Evolutionary conservation across 1,140 invertebrate species (phyloP).

Genomic region (Zaprionus taronus): DNA sequence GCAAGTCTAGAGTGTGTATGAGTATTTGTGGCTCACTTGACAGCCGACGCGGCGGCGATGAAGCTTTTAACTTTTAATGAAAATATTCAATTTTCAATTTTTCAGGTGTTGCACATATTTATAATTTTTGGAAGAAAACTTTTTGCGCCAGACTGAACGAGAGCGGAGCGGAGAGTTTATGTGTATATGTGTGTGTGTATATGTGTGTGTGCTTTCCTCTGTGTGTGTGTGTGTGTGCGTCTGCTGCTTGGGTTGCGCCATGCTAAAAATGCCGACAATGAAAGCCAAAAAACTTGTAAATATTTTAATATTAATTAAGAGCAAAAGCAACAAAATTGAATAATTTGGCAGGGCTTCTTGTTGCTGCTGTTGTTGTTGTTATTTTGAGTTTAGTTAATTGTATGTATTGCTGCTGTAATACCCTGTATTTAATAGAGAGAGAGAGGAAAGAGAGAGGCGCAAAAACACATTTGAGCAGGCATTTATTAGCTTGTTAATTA

Average conservation of each 20-base stretch:
- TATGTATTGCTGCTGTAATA: constrained; percentile 45
- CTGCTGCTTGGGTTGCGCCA: neutral
- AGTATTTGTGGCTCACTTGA: constrained; percentile 39
- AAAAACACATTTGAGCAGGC: neutral
- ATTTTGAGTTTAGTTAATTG: constrained; percentile 46
- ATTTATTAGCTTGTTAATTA: neutral
- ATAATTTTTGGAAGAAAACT: constrained; percentile 61
- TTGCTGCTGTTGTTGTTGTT: constrained; percentile 16
- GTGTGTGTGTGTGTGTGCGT: neutral
- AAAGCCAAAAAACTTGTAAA: constrained; percentile 47
- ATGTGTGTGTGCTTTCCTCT: neutral
- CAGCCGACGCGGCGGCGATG: constrained; percentile 38
- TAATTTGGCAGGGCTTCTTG: constrained; percentile 53
- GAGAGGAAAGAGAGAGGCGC: too few species aligned
- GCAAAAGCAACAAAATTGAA: constrained; percentile 38
- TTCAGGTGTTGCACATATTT: constrained; percentile 80
- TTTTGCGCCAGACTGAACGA: constrained; percentile 26
- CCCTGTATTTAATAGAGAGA: neutral
- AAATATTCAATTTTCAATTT: constrained; percentile 83
- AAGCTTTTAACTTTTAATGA: constrained; percentile 80
- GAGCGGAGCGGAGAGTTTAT: neutral
- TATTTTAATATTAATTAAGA: constrained; percentile 78
- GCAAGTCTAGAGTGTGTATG: neutral
- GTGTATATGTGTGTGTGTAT: neutral
- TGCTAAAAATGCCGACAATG: constrained; percentile 5